phyloP scores from a whole-genome alignment of 1,140 invertebrate genomes.

The Brachionus angularis region DNA sequence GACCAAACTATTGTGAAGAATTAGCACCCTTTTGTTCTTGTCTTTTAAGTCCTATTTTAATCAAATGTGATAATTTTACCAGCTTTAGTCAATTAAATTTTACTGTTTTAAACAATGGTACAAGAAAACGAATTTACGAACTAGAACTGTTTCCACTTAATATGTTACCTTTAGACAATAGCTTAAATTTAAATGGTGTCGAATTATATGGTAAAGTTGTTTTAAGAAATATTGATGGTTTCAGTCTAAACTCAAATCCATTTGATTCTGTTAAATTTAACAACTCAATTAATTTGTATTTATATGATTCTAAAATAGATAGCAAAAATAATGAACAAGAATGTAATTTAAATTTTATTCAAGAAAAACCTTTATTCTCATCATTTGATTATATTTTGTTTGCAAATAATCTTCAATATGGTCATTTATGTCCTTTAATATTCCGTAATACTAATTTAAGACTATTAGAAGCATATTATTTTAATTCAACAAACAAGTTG shows the following conservation, averaged over 20 bases:
- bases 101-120: slow-evolving; percentile 9
- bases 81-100: slow-evolving; percentile 19
- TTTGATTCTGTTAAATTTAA: slow-evolving; percentile 10
- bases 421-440: slow-evolving; percentile 15
- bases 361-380: background rate
- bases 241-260: slow-evolving; percentile 8
- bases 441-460: slow-evolving; percentile 13
- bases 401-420: background rate
- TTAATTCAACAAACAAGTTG: too few species aligned
- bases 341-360: background rate
- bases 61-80: background rate
- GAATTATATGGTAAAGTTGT: background rate
- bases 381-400: slow-evolving; percentile 1
- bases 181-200: background rate
- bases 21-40: slow-evolving; percentile 7
- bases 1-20: slow-evolving; percentile 2
- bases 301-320: slow-evolving; percentile 4
- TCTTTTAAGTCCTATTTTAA: background rate
- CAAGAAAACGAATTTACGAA: background rate
- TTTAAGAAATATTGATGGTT: slow-evolving; percentile 6
- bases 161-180: background rate
- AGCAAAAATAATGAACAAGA: background rate
- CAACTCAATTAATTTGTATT: background rate
- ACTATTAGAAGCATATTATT: too few species aligned
- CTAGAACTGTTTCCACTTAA: background rate